These are phyloP conservation scores for Collichthys lucidus DNA, from an alignment of 2,113 vertebrate genomes.

Conservation along the genomic window DNA sequence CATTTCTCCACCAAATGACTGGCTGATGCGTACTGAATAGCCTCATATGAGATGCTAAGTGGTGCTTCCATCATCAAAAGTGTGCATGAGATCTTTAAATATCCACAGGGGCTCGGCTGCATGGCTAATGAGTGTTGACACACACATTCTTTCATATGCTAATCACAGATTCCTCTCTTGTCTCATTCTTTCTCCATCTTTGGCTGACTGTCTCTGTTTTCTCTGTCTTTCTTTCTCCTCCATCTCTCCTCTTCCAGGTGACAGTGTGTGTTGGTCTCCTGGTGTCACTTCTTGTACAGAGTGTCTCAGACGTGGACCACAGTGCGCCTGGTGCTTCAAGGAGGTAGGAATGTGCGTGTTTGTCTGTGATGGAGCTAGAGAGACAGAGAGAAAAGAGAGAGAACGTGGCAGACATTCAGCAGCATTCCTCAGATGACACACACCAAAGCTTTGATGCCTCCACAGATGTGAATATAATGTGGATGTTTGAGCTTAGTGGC, in stretches of 20 bases:
- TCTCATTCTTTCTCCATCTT: slow-evolving; percentile 19
- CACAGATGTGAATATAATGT: slow-evolving; percentile 71
- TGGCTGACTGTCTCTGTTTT: background rate
- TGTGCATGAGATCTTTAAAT: slow-evolving; percentile 35
- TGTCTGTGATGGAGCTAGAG: slow-evolving; percentile 4
- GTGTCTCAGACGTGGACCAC: slow-evolving; percentile 91
- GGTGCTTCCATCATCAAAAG: slow-evolving; percentile 55
- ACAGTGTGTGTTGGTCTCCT: slow-evolving; percentile 88
- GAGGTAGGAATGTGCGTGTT: slow-evolving; percentile 85
- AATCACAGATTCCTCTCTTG: slow-evolving; percentile 43
- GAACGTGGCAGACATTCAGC: slow-evolving; percentile 37
- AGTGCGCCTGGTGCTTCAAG: slow-evolving; percentile 96
- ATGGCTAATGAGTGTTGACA: slow-evolving; percentile 63
- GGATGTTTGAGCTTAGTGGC: slow-evolving; percentile 46
- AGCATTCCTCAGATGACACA: slow-evolving; percentile 68
- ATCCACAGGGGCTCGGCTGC: slow-evolving; percentile 33
- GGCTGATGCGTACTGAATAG: slow-evolving; percentile 30
- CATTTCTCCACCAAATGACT: background rate
- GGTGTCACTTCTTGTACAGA: slow-evolving; percentile 86
- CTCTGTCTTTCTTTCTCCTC: background rate
- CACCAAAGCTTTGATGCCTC: slow-evolving; percentile 65
- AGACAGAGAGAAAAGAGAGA: background rate
- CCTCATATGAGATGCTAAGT: slow-evolving; percentile 51
- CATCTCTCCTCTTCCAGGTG: slow-evolving; percentile 78
- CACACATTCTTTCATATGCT: slow-evolving; percentile 64